phyloP scores from a whole-genome alignment of 2,797 vertebrate genomes.

The Monodelphis domestica region DNA sequence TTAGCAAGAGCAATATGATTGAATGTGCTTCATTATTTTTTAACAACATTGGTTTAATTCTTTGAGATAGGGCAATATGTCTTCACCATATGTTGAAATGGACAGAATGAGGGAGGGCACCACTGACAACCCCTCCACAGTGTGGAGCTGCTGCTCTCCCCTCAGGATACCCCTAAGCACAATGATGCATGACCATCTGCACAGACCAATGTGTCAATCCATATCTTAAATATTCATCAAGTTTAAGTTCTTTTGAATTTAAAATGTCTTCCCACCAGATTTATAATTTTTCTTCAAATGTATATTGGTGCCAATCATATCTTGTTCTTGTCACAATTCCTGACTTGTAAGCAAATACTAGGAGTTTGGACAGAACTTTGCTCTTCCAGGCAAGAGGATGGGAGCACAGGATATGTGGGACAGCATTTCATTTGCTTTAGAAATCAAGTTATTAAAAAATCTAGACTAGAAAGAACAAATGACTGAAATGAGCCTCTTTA shows the following conservation, averaged over 20 bases:
- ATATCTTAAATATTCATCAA: background rate
- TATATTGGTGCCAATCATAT: background rate
- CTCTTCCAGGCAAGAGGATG: background rate
- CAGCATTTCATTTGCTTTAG: background rate
- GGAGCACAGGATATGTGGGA: background rate
- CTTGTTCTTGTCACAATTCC: background rate
- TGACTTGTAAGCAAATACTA: background rate
- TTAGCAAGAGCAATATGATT: background rate
- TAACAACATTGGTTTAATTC: background rate
- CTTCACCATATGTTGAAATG: background rate
- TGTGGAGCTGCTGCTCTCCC: background rate
- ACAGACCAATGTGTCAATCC: background rate
- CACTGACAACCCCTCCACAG: background rate
- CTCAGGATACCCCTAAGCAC: background rate
- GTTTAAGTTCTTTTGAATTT: background rate
- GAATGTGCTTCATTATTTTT: background rate
- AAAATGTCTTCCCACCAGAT: background rate
- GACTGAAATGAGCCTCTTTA: background rate
- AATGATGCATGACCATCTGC: background rate
- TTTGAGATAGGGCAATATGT: background rate
- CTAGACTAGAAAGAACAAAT: background rate
- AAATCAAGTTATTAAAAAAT: background rate
- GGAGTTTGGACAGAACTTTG: background rate
- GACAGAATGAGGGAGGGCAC: background rate
- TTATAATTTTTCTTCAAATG: background rate